Conservation (phyloP, 2,888 invertebrate genomes). For the Spicauda simplicius region DNA sequence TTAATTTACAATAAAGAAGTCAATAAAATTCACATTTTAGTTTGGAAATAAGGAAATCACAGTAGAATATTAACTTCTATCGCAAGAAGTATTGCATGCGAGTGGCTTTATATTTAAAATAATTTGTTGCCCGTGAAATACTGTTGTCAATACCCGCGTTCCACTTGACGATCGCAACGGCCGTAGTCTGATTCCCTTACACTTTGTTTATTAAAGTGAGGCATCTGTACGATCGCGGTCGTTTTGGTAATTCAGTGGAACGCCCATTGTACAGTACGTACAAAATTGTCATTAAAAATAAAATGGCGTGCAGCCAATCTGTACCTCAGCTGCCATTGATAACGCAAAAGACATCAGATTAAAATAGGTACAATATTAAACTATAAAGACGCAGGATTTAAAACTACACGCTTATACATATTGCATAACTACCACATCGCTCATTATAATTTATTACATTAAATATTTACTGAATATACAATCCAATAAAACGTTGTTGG, state of each 20-base stretch:
- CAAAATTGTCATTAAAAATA: slow-evolving; percentile 24
- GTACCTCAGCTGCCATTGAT: slow-evolving; percentile 60
- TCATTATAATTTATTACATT: slow-evolving; percentile 68
- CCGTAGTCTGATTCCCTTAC: background rate
- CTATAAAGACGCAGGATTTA: slow-evolving; percentile 53
- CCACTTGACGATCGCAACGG: slow-evolving; percentile 2
- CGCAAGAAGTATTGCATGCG: slow-evolving; percentile 14
- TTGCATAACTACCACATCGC: slow-evolving; percentile 66
- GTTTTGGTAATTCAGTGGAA: background rate
- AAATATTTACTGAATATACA: slow-evolving; percentile 76
- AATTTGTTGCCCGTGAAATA: slow-evolving; percentile 39
- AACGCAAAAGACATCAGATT: slow-evolving; percentile 14
- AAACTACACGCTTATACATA: slow-evolving; percentile 54
- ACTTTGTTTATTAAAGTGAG: background rate
- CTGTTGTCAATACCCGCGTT: slow-evolving; percentile 31
- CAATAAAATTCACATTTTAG: too few species aligned
- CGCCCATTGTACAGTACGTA: slow-evolving; percentile 24
- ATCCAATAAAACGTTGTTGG: slow-evolving; percentile 52
- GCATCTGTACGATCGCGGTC: background rate
- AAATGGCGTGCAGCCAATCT: slow-evolving; percentile 35
- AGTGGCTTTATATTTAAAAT: slow-evolving; percentile 30
- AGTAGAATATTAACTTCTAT: background rate
- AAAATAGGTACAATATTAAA: slow-evolving; percentile 49
- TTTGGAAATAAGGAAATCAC: background rate
- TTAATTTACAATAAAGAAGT: too few species aligned